A percentile compares a stretch with the other conserved stretches of the same genome.
phyloP scores from a whole-genome alignment of 2,888 invertebrate species.

The Lasioglossum leucozonium region DNA sequence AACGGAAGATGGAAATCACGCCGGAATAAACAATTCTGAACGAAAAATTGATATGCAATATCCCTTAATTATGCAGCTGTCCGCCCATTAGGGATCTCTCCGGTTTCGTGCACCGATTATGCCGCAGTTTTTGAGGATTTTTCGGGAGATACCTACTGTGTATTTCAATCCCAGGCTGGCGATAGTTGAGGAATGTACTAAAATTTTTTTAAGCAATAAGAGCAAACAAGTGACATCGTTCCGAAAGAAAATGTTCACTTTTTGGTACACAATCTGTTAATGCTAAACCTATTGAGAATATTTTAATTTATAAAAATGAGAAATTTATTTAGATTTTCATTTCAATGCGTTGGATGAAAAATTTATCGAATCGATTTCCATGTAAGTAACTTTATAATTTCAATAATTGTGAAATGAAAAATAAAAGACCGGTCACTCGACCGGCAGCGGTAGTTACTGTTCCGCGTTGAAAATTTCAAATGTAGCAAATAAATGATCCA shows the following conservation, averaged over 20 bases:
- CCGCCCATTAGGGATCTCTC: background rate
- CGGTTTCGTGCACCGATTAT: background rate
- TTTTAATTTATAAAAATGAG: too few relatives aligned
- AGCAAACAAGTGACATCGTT: background rate
- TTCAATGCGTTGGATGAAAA: too few relatives aligned
- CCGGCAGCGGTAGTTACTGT: too few relatives aligned
- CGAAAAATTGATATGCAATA: constrained; percentile 10
- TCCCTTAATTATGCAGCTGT: constrained; percentile 57
- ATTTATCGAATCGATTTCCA: too few relatives aligned
- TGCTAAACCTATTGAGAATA: too few relatives aligned
- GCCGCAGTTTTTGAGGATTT: background rate
- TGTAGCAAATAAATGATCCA: background rate
- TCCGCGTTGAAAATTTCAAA: background rate
- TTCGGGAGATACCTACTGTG: background rate
- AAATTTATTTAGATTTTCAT: too few relatives aligned
- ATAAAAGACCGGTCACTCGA: too few relatives aligned
- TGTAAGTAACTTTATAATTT: too few relatives aligned
- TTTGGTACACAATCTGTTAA: background rate
- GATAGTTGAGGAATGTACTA: background rate
- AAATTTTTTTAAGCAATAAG: background rate
- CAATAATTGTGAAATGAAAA: too few relatives aligned
- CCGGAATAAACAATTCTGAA: constrained; percentile 45
- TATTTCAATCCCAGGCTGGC: background rate
- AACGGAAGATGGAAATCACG: background rate
- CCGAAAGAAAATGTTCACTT: background rate